Percentiles rank a stretch among this genome's conserved stretches.
phyloP scores from a whole-genome alignment of 2,888 invertebrate genomes.

The Himalopsyche tibetana region DNA sequence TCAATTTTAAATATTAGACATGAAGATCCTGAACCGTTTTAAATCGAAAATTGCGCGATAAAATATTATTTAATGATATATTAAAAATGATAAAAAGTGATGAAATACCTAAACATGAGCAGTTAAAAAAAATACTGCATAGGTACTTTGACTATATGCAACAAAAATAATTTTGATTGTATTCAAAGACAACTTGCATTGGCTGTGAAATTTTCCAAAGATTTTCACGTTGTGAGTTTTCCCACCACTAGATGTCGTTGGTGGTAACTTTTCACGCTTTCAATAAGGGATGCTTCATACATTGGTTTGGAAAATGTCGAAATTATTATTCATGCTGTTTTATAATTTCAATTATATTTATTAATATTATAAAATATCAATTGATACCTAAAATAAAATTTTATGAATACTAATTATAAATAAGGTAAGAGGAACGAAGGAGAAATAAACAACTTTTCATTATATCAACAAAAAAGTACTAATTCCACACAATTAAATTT shows the following conservation, averaged over 20 bases:
- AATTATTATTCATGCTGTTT: background rate
- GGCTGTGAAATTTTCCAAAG: conserved; percentile 48
- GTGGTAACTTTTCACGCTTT: conserved; percentile 59
- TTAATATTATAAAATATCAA: no score
- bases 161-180: background rate
- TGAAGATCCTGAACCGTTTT: background rate
- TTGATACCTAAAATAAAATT: no score
- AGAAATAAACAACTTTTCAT: no score
- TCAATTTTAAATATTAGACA: no score
- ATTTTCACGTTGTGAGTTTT: conserved; percentile 44
- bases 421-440: no score
- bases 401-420: no score
- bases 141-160: background rate
- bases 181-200: background rate
- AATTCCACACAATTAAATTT: no score
- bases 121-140: no score
- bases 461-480: no score
- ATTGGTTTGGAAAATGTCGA: background rate
- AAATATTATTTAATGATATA: background rate
- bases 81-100: background rate
- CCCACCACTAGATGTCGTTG: conserved; percentile 63
- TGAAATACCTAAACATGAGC: no score
- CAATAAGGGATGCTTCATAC: conserved; percentile 17
- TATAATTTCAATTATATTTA: background rate
- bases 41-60: background rate